A percentile compares a stretch with the other conserved stretches of the same genome.
Evolutionary conservation across 2,113 vertebrate genomes (phyloP).

Genomic region (Triplophysa siluroides): DNA sequence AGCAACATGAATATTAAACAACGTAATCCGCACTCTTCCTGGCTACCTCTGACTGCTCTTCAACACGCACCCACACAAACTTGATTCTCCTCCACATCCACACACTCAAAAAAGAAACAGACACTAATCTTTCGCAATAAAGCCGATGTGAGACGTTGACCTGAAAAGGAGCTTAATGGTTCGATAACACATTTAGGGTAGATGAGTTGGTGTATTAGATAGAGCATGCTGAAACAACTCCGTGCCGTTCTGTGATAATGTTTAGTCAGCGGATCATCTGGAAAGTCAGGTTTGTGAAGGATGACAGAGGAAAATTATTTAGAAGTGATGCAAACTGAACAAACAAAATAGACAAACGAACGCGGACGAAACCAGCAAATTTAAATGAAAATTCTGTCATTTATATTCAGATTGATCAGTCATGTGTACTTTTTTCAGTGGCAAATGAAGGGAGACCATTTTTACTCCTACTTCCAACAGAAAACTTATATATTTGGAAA

Average conservation of each 20-base stretch:
- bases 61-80: conserved; percentile 18
- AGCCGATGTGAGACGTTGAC: conserved; percentile 28
- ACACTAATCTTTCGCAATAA: conserved; percentile 50
- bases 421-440: too few relatives aligned
- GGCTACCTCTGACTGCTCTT: conserved; percentile 33
- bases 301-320: background rate
- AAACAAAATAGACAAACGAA: too few relatives aligned
- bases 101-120: conserved; percentile 1
- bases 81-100: conserved; percentile 26
- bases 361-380: too few relatives aligned
- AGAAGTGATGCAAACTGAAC: background rate
- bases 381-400: too few relatives aligned
- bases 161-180: conserved; percentile 37
- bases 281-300: background rate
- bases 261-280: conserved; percentile 2
- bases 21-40: conserved; percentile 53
- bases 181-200: conserved; percentile 29
- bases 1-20: conserved; percentile 42
- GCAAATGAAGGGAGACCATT: too few relatives aligned
- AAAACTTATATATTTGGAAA: too few relatives aligned
- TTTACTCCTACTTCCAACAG: too few relatives aligned
- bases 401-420: too few relatives aligned
- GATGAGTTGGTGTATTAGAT: conserved; percentile 24
- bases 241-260: background rate
- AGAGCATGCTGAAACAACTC: conserved; percentile 29